These are phyloP conservation scores for Anas bahamensis DNA, from an alignment of 2,797 vertebrate species.

Conservation along the genomic window DNA sequence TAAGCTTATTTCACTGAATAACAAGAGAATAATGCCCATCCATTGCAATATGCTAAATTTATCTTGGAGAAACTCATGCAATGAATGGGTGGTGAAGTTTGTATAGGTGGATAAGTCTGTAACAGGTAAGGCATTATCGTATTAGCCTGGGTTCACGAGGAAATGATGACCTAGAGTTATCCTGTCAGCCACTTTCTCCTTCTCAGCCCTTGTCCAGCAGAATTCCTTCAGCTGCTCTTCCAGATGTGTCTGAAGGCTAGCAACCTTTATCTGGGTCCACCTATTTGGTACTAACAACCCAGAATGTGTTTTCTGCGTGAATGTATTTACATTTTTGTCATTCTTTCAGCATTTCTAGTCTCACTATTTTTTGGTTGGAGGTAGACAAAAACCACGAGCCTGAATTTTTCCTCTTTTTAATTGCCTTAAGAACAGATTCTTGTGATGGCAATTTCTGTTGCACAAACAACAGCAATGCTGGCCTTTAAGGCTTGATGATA, in stretches of 20 bases:
- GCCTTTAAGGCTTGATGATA: background rate
- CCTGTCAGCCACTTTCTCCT: background rate
- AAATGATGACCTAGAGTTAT: background rate
- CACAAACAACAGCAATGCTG: background rate
- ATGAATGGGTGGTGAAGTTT: background rate
- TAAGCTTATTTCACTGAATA: background rate
- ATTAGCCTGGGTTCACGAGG: background rate
- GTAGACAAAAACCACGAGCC: background rate
- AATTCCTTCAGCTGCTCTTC: background rate
- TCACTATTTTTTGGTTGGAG: background rate
- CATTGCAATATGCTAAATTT: background rate
- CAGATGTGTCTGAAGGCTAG: background rate
- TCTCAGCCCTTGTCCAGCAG: background rate
- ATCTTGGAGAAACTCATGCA: background rate
- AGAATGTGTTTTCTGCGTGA: background rate
- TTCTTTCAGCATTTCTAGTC: background rate
- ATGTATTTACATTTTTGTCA: background rate
- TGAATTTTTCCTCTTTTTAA: background rate
- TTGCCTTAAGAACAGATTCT: background rate
- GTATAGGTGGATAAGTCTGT: background rate
- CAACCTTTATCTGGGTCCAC: background rate
- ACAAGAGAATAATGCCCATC: accelerated
- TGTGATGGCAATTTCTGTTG: background rate
- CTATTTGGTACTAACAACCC: background rate
- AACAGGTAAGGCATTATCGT: background rate